These are phyloP conservation scores for Gymnoscelis rufifasciata DNA, from an alignment of 2,888 invertebrate species.

Conservation along the genomic window DNA sequence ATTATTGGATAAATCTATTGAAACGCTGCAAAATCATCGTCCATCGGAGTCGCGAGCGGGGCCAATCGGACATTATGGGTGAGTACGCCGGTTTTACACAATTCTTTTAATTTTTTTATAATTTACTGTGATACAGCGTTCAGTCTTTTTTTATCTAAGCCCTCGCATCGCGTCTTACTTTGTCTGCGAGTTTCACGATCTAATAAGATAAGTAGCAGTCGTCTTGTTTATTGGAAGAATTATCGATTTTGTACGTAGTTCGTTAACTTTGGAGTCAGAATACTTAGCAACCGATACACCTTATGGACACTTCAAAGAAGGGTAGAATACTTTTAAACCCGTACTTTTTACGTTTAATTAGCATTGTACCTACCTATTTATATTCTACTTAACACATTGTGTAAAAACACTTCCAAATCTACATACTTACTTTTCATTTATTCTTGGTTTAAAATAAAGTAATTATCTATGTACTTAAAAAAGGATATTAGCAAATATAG, in stretches of 20 bases:
- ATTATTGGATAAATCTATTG: slow-evolving; percentile 45
- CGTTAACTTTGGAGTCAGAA: slow-evolving; percentile 27
- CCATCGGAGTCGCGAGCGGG: slow-evolving; percentile 34
- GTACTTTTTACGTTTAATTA: slow-evolving; percentile 12
- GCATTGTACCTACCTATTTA: no score
- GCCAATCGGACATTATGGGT: slow-evolving; percentile 59
- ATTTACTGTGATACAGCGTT: slow-evolving; percentile 9
- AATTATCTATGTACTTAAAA: no score
- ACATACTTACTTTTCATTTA: no score
- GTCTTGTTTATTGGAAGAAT: slow-evolving; percentile 50
- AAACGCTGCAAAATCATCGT: slow-evolving; percentile 36
- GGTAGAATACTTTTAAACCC: background rate
- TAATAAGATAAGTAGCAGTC: slow-evolving; percentile 34
- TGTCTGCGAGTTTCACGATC: slow-evolving; percentile 23
- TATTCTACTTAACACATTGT: no score
- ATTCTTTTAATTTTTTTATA: slow-evolving; percentile 34
- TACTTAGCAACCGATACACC: slow-evolving; percentile 5
- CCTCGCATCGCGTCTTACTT: no score
- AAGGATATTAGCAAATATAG: no score
- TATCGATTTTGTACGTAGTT: slow-evolving; percentile 70
- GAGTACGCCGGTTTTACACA: slow-evolving; percentile 55
- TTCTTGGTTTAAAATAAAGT: no score
- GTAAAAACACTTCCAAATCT: no score
- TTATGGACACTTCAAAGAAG: no score
- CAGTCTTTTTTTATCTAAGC: background rate